These are phyloP conservation scores for Lota lota DNA, from an alignment of 2,113 vertebrate species.

Conservation along the genomic window DNA sequence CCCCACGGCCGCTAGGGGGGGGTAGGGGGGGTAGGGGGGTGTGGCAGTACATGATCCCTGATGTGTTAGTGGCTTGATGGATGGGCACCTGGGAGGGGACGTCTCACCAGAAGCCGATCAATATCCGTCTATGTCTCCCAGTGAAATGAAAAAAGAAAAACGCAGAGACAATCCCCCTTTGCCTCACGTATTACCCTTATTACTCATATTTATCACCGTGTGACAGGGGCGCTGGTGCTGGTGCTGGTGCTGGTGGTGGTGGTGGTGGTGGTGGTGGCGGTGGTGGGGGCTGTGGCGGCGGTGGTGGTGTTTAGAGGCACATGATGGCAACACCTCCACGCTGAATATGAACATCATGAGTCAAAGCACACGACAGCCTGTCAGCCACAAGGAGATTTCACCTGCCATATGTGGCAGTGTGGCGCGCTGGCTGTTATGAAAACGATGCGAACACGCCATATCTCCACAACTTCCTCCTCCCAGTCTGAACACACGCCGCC, in stretches of 20 bases:
- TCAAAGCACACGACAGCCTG: constrained; percentile 54
- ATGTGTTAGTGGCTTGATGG: constrained; percentile 51
- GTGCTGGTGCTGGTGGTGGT: constrained; percentile 25
- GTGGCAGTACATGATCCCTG: constrained; percentile 35
- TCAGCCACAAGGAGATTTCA: constrained; percentile 53
- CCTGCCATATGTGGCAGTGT: constrained; percentile 51
- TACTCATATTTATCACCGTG: constrained; percentile 71
- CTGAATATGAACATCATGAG: constrained; percentile 56
- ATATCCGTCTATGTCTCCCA: constrained; percentile 69
- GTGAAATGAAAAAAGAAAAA: constrained; percentile 62
- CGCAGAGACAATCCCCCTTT: constrained; percentile 49
- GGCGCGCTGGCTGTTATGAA: not conserved
- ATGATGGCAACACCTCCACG: constrained; percentile 32
- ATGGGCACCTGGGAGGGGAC: constrained; percentile 47
- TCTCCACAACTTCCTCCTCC: constrained; percentile 29
- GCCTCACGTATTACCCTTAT: constrained; percentile 68
- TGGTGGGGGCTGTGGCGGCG: constrained; percentile 28
- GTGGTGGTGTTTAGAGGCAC: constrained; percentile 21
- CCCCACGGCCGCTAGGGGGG: too few species aligned
- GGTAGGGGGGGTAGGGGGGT: too few species aligned
- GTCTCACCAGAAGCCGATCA: constrained; percentile 66
- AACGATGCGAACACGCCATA: constrained; percentile 24
- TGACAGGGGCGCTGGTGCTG: constrained; percentile 37
- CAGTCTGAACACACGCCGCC: constrained; percentile 31
- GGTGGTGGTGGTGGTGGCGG: constrained; percentile 39